Evolutionary conservation across 2,888 invertebrate species (phyloP).

Genomic region (Oxyteleia sp.): DNA sequence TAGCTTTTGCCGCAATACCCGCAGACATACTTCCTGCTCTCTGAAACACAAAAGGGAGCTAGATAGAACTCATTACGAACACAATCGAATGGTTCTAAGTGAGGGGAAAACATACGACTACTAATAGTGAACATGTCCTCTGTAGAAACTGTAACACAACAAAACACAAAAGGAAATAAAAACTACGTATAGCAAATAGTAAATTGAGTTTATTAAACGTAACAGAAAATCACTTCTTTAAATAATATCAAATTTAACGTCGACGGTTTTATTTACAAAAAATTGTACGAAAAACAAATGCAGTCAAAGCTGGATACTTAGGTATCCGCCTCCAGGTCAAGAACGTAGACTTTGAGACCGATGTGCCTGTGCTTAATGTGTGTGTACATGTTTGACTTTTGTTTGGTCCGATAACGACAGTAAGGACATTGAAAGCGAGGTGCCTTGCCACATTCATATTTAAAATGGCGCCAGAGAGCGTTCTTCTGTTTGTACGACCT

Average conservation of each 20-base stretch:
- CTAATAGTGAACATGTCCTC: not conserved
- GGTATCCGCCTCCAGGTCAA: constrained; percentile 77
- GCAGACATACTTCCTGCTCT: constrained; percentile 67
- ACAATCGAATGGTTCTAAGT: constrained; percentile 68
- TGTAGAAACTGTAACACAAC: constrained; percentile 33
- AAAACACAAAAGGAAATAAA: not conserved
- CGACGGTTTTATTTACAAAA: not conserved
- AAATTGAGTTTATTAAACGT: not conserved
- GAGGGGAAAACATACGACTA: constrained; percentile 74
- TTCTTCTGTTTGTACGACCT: constrained; percentile 80
- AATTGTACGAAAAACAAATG: not conserved
- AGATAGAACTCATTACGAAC: constrained; percentile 8
- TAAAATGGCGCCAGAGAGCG: constrained; percentile 82
- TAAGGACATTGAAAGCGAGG: constrained; percentile 84
- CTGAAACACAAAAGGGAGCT: constrained; percentile 55
- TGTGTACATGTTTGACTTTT: constrained; percentile 80
- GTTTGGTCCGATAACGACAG: constrained; percentile 81
- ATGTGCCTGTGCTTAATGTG: constrained; percentile 81
- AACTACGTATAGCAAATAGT: not conserved
- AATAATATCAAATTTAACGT: not conserved
- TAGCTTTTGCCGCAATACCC: constrained; percentile 78
- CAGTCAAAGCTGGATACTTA: constrained; percentile 10
- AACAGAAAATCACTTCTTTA: not conserved
- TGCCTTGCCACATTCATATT: constrained; percentile 85
- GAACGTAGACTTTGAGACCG: constrained; percentile 77